Evolutionary conservation across 2,797 vertebrate genomes (phyloP), one percentile per base, ranked within the genome.

Genomic region (Periparus ater): DNA sequence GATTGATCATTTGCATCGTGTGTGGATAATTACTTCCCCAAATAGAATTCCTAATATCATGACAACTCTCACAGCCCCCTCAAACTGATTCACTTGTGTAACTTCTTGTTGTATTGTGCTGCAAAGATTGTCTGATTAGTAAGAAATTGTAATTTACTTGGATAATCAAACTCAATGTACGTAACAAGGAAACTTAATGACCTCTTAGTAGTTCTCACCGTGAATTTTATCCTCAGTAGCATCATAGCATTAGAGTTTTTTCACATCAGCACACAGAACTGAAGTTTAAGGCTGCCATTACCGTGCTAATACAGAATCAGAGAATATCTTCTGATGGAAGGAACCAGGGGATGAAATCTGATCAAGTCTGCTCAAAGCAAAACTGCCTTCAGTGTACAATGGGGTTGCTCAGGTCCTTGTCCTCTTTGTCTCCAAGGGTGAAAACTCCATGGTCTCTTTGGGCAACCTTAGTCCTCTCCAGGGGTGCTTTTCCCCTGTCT

Each of bases 31-130:
- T 73, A 83, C 96, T 71, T 97, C 95, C 92, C 89, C 94, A 97
- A 97, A 97, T 97, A 97, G 96, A 97, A 95, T 95, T 97, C 82
- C 77, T 96, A 89, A 95, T 97, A 94, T 96, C 95, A 88, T 95
- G 96, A 94, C 87, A 94, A 89, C 77, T 81, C 6, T 4, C 74
- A 38, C 26, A 9, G 73, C 94, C 96, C 95, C 96, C 90, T n/a
- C 95, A 91, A 91, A 94, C 96, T 85, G 96, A 96, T 96, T 96
- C 91, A 96, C 85, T 95, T 48, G 5, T 88, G 95, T 97, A 95
- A 71, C 96, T 45, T 94, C 66, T 95, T 92, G 54, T 89, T 95
- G 53, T 72, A 53, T 91, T 76, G 68, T 90, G 88, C 44, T 81
- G 83, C 90, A 93, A 60, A 89, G 95, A 91, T 65, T 82, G 61